Conservation (phyloP, 2,113 vertebrate species). For the Myrmecophaga tridactyla region DNA sequence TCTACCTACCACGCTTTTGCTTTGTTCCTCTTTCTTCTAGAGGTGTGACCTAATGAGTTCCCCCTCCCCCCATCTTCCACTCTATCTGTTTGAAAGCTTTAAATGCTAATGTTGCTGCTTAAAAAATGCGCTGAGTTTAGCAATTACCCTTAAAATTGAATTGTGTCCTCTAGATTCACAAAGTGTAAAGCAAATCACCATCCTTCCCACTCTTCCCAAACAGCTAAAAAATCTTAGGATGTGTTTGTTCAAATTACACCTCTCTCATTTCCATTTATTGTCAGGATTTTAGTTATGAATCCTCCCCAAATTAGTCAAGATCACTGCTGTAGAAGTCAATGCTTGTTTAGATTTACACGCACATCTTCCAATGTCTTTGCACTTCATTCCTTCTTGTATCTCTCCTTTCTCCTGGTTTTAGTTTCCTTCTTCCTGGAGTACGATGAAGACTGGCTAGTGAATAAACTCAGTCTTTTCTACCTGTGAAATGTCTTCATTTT, state of each 20-base stretch:
- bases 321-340: neutral
- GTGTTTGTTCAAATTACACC: neutral
- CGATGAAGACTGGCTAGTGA: neutral
- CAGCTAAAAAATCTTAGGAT: neutral
- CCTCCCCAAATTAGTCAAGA: neutral
- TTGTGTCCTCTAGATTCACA: neutral
- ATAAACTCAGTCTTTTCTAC: no score
- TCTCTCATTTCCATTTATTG: neutral
- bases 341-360: neutral
- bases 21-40: neutral
- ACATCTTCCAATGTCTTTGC: rapidly evolving
- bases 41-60: neutral
- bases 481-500: neutral
- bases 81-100: neutral
- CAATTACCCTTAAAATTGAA: neutral
- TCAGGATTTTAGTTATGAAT: neutral
- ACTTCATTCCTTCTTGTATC: neutral
- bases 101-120: neutral
- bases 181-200: neutral
- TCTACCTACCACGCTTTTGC: neutral
- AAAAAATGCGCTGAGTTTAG: no score
- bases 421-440: no score
- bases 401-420: neutral
- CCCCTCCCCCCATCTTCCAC: no score
- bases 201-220: neutral